These are phyloP conservation scores for Cylloceria caligata DNA, from an alignment of 2,888 invertebrate species.

Conservation along the genomic window DNA sequence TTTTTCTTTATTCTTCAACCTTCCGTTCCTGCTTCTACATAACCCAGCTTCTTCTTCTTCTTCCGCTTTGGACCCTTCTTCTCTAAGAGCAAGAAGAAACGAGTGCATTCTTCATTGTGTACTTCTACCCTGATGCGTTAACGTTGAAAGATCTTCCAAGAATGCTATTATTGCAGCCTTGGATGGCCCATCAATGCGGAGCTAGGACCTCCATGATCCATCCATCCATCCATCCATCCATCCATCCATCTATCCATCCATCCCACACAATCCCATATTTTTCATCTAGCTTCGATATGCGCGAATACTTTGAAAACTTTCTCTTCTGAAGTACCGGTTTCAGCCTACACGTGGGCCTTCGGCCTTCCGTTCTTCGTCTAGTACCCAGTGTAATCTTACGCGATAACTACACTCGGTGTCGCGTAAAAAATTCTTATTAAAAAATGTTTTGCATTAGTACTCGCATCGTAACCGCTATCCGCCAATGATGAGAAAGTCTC, in stretches of 20 bases:
- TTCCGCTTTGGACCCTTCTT: constrained; percentile 2
- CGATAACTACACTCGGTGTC: background rate
- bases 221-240: too few species aligned
- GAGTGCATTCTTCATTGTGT: constrained; percentile 54
- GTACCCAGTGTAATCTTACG: background rate
- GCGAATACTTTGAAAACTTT: constrained; percentile 77
- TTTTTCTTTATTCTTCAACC: constrained; percentile 17
- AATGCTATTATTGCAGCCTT: constrained; percentile 81
- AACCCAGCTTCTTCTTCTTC: constrained; percentile 23
- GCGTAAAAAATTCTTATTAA: constrained; percentile 55
- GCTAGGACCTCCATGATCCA: constrained; percentile 39
- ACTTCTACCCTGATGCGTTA: constrained; percentile 41
- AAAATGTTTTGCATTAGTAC: constrained; percentile 56
- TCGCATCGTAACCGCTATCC: constrained; percentile 4
- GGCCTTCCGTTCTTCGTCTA: background rate
- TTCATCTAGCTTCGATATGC: constrained; percentile 31
- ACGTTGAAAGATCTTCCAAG: constrained; percentile 73
- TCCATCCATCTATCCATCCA: too few species aligned
- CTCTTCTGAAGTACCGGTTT: constrained; percentile 63
- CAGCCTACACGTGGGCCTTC: constrained; percentile 8
- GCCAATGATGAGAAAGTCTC: constrained; percentile 14
- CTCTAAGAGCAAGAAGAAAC: constrained; percentile 4
- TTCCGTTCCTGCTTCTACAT: background rate
- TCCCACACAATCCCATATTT: constrained; percentile 28
- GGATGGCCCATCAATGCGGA: constrained; percentile 69